phyloP scores from a whole-genome alignment of 1,140 invertebrate species.

The Drosophila triauraria region DNA sequence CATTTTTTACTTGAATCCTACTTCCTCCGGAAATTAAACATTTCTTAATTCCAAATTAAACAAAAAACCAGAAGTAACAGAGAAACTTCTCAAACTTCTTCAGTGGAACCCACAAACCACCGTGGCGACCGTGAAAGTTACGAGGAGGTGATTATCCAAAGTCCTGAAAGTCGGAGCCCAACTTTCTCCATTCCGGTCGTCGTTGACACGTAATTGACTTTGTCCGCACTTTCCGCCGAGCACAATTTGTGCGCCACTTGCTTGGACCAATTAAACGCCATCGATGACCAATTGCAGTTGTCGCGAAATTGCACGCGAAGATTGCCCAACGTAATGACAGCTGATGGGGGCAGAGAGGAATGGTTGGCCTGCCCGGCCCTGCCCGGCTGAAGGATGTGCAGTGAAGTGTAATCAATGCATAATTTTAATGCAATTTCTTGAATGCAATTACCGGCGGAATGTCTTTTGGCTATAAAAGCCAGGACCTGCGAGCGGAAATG shows the following conservation, averaged over 20 bases:
- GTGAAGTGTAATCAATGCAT: constrained; percentile 72
- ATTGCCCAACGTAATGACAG: constrained; percentile 65
- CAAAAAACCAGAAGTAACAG: neutral
- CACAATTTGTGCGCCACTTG: constrained; percentile 68
- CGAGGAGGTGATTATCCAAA: constrained; percentile 28
- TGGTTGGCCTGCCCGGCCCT: neutral
- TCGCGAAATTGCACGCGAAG: constrained; percentile 65
- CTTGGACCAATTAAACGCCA: constrained; percentile 72
- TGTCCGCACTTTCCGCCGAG: constrained; percentile 38
- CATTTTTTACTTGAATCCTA: neutral
- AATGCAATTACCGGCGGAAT: constrained; percentile 65
- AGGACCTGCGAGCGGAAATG: neutral
- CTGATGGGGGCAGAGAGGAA: neutral
- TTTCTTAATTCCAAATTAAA: neutral
- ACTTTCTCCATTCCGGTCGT: constrained; percentile 42
- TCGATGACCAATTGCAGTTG: constrained; percentile 75
- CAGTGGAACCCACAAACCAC: constrained; percentile 1
- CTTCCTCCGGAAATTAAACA: too few relatives aligned
- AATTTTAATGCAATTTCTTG: constrained; percentile 69
- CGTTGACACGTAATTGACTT: constrained; percentile 76
- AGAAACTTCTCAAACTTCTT: constrained; percentile 15
- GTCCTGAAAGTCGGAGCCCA: constrained; percentile 30
- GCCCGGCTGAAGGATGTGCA: constrained; percentile 6
- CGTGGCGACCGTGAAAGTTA: constrained; percentile 17
- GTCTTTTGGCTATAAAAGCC: constrained; percentile 62